A percentile compares a stretch with the other conserved stretches of the same genome.
These are phyloP conservation scores for Salarias fasciatus DNA, from an alignment of 2,797 vertebrate species.

Conservation along the genomic window DNA sequence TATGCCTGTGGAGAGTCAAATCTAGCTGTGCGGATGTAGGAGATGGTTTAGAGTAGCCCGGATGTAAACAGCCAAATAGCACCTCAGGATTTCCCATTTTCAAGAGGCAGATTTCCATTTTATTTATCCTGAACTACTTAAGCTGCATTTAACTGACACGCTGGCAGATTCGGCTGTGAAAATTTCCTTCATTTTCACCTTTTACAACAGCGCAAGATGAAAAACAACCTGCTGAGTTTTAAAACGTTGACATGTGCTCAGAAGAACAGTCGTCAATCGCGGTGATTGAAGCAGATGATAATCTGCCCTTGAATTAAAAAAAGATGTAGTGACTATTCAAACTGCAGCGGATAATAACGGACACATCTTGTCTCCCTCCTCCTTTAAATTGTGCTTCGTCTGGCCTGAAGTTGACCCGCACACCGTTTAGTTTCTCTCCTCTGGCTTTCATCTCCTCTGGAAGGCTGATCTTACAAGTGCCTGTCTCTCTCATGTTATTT, in stretches of 20 bases:
- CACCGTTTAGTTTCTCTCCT: slow-evolving; percentile 33
- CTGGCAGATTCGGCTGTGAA: too few species aligned
- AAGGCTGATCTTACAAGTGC: slow-evolving; percentile 57
- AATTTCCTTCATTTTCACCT: too few species aligned
- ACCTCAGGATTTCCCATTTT: background rate
- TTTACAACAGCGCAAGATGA: too few species aligned
- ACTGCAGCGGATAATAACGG: background rate
- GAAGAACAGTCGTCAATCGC: too few species aligned
- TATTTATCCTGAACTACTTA: too few species aligned
- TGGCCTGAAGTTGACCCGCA: slow-evolving; percentile 31
- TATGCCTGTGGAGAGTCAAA: slow-evolving; percentile 38
- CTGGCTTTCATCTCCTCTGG: slow-evolving; percentile 10
- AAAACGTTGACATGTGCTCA: too few species aligned
- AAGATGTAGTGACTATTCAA: background rate
- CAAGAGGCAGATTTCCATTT: too few species aligned
- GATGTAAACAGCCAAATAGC: background rate
- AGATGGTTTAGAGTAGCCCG: too few species aligned
- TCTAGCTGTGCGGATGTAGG: slow-evolving; percentile 51
- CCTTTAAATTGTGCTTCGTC: slow-evolving; percentile 34
- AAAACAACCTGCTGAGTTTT: too few species aligned
- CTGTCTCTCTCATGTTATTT: slow-evolving; percentile 26
- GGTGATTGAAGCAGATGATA: background rate
- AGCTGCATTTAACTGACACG: too few species aligned
- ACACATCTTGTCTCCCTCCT: background rate
- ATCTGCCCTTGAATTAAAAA: background rate